phyloP scores from a whole-genome alignment of 2,113 vertebrate genomes.

The Pseudopodoces humilis region DNA sequence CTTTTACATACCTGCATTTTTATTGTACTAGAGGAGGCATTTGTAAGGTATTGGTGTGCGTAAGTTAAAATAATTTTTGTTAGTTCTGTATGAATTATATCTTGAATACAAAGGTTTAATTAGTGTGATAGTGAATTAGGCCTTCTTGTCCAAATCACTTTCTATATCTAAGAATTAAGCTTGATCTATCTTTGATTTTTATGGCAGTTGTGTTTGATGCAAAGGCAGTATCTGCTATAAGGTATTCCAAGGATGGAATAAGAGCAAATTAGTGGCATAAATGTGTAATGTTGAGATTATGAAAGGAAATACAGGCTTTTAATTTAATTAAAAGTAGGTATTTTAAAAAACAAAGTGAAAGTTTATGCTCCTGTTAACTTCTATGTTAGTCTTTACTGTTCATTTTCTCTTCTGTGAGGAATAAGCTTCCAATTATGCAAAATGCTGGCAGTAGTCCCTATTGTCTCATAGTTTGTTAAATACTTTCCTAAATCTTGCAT shows the following conservation, averaged over 20 bases:
- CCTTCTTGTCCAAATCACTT: neutral
- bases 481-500: neutral
- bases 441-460: neutral
- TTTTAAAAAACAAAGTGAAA: neutral
- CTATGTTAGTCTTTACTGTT: neutral
- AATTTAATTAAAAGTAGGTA: neutral
- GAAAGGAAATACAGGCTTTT: neutral
- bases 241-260: neutral
- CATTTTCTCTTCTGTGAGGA: neutral
- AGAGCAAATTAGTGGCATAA: neutral
- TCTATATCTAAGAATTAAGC: neutral
- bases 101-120: neutral
- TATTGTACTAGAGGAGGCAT: neutral
- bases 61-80: neutral
- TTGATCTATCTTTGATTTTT: neutral
- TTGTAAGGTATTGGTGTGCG: neutral
- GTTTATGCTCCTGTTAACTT: neutral
- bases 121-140: neutral
- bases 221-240: neutral
- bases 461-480: neutral
- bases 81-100: neutral
- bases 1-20: neutral
- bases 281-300: rapidly evolving
- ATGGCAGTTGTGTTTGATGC: neutral
- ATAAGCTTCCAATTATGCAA: neutral